Evolutionary conservation across 1,140 invertebrate species (phyloP).

Genomic region (Trachymyrmex cornetzi): DNA sequence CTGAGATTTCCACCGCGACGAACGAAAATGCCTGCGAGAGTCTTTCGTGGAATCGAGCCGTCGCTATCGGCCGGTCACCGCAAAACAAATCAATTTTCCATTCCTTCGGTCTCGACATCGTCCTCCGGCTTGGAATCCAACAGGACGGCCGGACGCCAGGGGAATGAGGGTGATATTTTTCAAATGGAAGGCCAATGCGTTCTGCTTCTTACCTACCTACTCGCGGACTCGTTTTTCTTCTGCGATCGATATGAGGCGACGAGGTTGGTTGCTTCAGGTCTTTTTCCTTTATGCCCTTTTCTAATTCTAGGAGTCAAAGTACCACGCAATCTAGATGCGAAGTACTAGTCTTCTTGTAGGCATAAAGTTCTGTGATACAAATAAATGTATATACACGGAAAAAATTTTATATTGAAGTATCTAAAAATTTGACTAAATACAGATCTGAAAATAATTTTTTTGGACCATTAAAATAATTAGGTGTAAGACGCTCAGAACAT

Average conservation of each 20-base stretch:
- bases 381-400: too few species aligned
- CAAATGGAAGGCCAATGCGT: constrained; percentile 9
- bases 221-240: constrained; percentile 10
- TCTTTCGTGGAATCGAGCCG: constrained; percentile 24
- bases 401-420: too few species aligned
- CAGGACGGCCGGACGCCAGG: background rate
- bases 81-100: constrained; percentile 65
- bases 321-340: too few species aligned
- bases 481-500: too few species aligned
- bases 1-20: constrained; percentile 52
- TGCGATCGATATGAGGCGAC: constrained; percentile 21
- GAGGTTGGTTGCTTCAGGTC: background rate
- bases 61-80: background rate
- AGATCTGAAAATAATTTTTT: too few species aligned
- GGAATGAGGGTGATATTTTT: constrained; percentile 40
- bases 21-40: constrained; percentile 26
- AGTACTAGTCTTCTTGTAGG: too few species aligned
- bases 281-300: too few species aligned
- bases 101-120: background rate
- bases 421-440: too few species aligned
- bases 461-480: too few species aligned
- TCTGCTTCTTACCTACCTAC: constrained; percentile 16
- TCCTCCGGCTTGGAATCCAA: background rate
- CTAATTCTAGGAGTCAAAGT: too few species aligned
- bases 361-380: too few species aligned